Base-by-base conservation (phyloP, 2,113 vertebrate species). In the Solea solea region DNA sequence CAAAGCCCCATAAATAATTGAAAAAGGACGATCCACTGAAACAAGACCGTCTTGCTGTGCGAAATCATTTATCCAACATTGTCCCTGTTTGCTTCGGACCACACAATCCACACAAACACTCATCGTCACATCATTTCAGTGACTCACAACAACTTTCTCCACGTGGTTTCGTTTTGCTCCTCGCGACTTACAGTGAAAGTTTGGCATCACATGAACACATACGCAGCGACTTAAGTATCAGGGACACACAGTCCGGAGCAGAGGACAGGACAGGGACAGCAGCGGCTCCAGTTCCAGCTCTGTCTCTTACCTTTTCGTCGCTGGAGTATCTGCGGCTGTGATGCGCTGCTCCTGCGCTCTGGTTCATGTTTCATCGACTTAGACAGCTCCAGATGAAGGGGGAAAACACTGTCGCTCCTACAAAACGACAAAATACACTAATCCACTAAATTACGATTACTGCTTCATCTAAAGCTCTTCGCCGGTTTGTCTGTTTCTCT, bases 311-410 rank as follows among this genome's bases (percentile, higher is more conserved):
- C 90, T 88, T 87, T 0, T 0, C 80, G 0, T 89, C 87, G 1
- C 50, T 2, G 0, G 90, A 91, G 76, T 78, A 86, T 8, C 88
- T 76, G 40, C 86, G 79, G 3, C 44, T 72, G 51, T 78, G 85
- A 73, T 88, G 88, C 58, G 70, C 87, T 0, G 80, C 90, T 64
- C 87, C 87, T 1, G 90, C 88, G 73, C 84, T 90, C n/a, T 91
- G 90, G 69, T 90, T 91, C 90, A 91, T 91, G 82, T n/a, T 88
- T 79, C 83, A 77, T 64, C 69, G 66, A 85, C 39, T 21, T 9
- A 85, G 74, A 79, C 42, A 84, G 83, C 67, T 85, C 83, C 77
- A 11, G 8, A 14, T 1, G n/a, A 8, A 5, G 34, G 34, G 34
- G 5, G 2, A 34, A 34, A 34, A 34, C 34, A 34, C 34, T 34